Conservation (phyloP, 2,113 vertebrate genomes). For the Osmerus eperlanus region DNA sequence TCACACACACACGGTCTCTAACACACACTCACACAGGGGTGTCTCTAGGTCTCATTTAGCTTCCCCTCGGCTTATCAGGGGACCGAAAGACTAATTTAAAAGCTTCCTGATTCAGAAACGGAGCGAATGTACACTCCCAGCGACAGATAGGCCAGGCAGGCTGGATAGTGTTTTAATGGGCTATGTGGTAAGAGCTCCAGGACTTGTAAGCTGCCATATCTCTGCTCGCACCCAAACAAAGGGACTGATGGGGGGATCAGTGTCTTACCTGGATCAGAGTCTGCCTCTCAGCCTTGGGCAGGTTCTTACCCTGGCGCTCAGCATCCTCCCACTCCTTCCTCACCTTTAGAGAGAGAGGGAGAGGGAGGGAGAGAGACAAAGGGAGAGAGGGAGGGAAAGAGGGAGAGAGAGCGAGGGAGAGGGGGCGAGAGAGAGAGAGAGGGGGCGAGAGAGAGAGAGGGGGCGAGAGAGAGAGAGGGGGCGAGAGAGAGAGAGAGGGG, state of each 20-base stretch:
- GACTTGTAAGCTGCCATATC: conserved; percentile 21
- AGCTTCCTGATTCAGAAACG: conserved; percentile 43
- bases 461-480: background rate
- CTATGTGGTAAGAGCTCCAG: conserved; percentile 27
- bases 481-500: background rate
- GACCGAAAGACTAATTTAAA: conserved; percentile 45
- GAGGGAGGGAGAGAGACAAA: background rate
- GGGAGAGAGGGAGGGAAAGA: background rate
- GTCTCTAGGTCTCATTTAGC: conserved; percentile 21
- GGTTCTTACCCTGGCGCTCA: conserved; percentile 90
- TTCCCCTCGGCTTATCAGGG: conserved; percentile 32
- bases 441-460: background rate
- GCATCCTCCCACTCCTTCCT: conserved; percentile 98
- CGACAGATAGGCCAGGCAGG: conserved; percentile 49
- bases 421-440: background rate
- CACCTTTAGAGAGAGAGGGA: conserved; percentile 71
- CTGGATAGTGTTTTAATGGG: conserved; percentile 31
- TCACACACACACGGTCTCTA: background rate
- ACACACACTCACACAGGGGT: background rate
- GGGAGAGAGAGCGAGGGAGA: background rate
- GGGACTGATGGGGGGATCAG: conserved; percentile 24
- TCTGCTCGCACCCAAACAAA: conserved; percentile 10
- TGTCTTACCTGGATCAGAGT: conserved; percentile 89
- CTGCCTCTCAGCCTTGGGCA: conserved; percentile 93
- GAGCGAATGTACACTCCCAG: conserved; percentile 46